Percentiles rank a stretch among this genome's conserved stretches.
These are phyloP conservation scores for Notodonta dromedarius DNA, from an alignment of 2,888 invertebrate species.

Conservation along the genomic window DNA sequence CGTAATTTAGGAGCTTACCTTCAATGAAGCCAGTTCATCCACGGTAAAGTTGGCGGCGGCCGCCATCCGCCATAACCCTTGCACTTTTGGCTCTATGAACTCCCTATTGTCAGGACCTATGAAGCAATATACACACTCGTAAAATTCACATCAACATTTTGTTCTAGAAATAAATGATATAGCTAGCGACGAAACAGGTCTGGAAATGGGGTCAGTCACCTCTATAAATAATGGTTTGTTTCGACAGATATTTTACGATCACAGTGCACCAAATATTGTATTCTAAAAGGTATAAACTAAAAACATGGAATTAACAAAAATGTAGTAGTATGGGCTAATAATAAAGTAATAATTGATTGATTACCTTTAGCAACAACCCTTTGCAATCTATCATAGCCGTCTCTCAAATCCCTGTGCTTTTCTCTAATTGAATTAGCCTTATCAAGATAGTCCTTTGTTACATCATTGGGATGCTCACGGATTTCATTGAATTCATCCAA, in stretches of 20 bases:
- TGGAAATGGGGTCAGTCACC: neutral
- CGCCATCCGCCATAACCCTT: constrained; percentile 94
- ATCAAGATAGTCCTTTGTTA: constrained; percentile 86
- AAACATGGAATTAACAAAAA: no score
- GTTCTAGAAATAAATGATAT: neutral
- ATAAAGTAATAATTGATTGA: neutral
- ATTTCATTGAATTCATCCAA: constrained; percentile 89
- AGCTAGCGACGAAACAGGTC: neutral
- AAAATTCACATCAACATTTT: neutral
- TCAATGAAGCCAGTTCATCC: constrained; percentile 92
- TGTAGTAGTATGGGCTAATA: no score
- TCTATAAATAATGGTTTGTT: neutral
- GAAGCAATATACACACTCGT: constrained; percentile 4
- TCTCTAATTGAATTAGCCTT: constrained; percentile 89
- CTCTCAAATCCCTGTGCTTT: constrained; percentile 89
- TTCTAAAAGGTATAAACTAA: no score
- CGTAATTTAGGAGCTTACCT: constrained; percentile 72
- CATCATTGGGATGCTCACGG: constrained; percentile 80
- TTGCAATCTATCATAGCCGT: constrained; percentile 91
- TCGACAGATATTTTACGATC: neutral
- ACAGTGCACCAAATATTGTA: no score
- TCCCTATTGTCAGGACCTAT: constrained; percentile 90
- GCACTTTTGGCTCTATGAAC: constrained; percentile 96
- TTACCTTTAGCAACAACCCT: constrained; percentile 88
- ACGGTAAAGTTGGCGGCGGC: constrained; percentile 90